Evolutionary conservation across 2,113 vertebrate genomes (phyloP).

Genomic region (Sturnus vulgaris): DNA sequence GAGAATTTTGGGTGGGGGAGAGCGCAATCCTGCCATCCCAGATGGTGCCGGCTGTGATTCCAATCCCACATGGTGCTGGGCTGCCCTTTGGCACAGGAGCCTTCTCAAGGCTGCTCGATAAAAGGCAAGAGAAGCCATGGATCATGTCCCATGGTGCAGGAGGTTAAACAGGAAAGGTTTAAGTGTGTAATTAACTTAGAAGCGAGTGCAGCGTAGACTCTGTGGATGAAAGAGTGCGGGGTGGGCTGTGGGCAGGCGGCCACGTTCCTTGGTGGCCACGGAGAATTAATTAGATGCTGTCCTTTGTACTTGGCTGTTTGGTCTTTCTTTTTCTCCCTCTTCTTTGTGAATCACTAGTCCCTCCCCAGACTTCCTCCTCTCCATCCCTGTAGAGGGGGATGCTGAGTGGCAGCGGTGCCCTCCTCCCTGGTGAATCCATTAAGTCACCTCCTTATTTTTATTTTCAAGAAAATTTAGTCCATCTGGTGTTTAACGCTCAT

Average conservation of each 20-base stretch:
- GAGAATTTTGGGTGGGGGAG: not conserved
- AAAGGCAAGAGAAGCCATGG: not conserved
- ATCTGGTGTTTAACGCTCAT: not conserved
- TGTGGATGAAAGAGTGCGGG: not conserved
- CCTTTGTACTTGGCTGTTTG: not conserved
- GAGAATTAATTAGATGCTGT: slow-evolving; percentile 11
- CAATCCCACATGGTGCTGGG: rapidly evolving
- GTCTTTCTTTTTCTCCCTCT: not conserved
- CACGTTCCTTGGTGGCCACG: not conserved
- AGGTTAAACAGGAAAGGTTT: slow-evolving; percentile 46
- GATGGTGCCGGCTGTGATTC: not conserved
- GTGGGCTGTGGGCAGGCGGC: slow-evolving; percentile 10
- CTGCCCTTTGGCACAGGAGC: not conserved
- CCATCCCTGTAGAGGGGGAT: not conserved
- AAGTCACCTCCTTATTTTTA: not conserved
- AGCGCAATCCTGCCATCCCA: rapidly evolving
- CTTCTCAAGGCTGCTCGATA: not conserved
- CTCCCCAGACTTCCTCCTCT: not conserved
- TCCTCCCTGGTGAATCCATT: not conserved
- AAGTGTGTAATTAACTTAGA: slow-evolving; percentile 47
- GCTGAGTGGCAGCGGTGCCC: not conserved
- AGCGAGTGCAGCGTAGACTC: not conserved
- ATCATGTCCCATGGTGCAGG: not conserved
- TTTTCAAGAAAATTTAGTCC: not conserved
- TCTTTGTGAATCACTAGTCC: not conserved